Base-by-base conservation (phyloP, 2,797 vertebrate species). In the Pteronotus mesoamericanus region DNA sequence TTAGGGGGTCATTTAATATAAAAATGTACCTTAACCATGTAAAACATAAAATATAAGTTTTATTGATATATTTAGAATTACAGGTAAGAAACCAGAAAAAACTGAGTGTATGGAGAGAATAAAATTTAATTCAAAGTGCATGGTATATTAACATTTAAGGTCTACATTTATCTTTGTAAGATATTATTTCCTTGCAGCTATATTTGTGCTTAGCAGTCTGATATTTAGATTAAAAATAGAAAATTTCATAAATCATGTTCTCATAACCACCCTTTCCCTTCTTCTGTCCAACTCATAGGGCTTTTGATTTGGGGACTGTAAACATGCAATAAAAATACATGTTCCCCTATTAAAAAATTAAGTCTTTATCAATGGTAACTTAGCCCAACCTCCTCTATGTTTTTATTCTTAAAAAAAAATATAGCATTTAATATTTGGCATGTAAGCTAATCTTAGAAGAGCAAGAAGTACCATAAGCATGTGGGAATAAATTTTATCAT, bases 21-120 rank as follows among this genome's bases (percentile, higher is more conserved):
- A 97, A 96, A 96, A 97, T 89, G 61, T 29, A 88, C 91, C 42
- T 93, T 86, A 96, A 75, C 95, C 72, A 90, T 74, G 48, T 95
- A 91, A 95, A 96, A 64, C 64, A 57, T 82, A 93, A 87, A 80
- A 71, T 96, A 87, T 64, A 87, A 80, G 90, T 84, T 90, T 85
- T 34, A 82, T 0, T 61, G 53, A 82, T 78, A 82, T 5, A 75
- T 32, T 91, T 72, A 89, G 69, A 51, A 46, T 92, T 91, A 77
- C n/a, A 85, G 51, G 59, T 84, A 66, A 83, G n/a, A 93, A 78
- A 86, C 10, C 26, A 92, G 19, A 2, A 66, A 39, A 44, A 75
- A 46, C 44, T 24, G 34, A 94, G 14, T 48, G 9, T 51, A 46
- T 53, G 46, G 48, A 78, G 10, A 89, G 42, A 55, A 79, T 66